Evolutionary conservation across 2,888 invertebrate genomes (phyloP).

Genomic region (Sinelater perroti): DNA sequence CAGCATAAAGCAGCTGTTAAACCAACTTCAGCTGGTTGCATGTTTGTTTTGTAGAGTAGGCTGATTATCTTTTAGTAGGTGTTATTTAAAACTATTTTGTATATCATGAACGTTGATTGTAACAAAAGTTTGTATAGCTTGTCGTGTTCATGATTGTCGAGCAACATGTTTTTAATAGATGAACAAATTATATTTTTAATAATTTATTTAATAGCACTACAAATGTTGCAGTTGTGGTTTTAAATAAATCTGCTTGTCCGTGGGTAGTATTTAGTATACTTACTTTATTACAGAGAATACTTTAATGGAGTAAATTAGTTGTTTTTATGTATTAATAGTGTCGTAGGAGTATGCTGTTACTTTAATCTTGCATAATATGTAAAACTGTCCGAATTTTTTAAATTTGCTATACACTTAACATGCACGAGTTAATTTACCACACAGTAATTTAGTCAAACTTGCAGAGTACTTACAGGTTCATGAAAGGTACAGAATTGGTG

Average conservation of each 20-base stretch:
- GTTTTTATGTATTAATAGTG: too few species aligned
- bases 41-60: background rate
- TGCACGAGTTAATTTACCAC: too few species aligned
- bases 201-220: constrained; percentile 1
- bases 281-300: background rate
- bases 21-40: constrained; percentile 4
- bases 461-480: constrained; percentile 2
- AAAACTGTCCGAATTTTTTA: too few species aligned
- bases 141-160: background rate
- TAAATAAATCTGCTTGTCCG: constrained; percentile 10
- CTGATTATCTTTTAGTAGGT: constrained; percentile 1
- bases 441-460: too few species aligned
- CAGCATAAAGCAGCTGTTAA: constrained; percentile 8
- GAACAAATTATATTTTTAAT: constrained; percentile 11
- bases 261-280: too few species aligned
- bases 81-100: constrained; percentile 11
- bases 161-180: background rate
- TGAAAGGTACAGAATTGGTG: background rate
- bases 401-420: too few species aligned
- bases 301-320: too few species aligned
- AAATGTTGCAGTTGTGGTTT: background rate
- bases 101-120: constrained; percentile 3
- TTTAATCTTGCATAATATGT: too few species aligned
- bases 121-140: background rate
- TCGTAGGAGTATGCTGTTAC: too few species aligned